Conservation (phyloP, 2,888 invertebrate genomes). For the Ellobium chinense region DNA sequence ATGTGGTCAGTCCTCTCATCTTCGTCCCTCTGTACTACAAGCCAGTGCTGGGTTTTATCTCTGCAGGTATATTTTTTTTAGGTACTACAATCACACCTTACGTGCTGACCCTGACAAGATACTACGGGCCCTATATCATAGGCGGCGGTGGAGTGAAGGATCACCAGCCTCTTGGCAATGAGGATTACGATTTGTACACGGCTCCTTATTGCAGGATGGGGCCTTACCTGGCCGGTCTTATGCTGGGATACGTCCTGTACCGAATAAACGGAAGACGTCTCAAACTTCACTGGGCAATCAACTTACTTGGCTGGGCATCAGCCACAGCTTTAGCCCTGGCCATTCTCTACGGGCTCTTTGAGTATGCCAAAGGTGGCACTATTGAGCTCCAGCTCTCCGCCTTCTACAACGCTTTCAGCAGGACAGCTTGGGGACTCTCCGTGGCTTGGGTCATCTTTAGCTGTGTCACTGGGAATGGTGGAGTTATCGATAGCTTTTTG, state of each 20-base stretch:
- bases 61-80: not conserved
- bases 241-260: conserved; percentile 76
- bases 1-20: conserved; percentile 64
- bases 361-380: conserved; percentile 61
- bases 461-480: conserved; percentile 81
- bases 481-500: conserved; percentile 63
- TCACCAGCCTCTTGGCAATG: not conserved
- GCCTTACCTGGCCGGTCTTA: conserved; percentile 78
- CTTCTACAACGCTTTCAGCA: conserved; percentile 78
- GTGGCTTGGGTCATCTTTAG: conserved; percentile 81
- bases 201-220: conserved; percentile 78
- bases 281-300: conserved; percentile 54
- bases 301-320: conserved; percentile 67
- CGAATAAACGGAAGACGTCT: conserved; percentile 53
- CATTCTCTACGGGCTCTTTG: conserved; percentile 75
- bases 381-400: conserved; percentile 56
- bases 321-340: conserved; percentile 64
- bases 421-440: conserved; percentile 80
- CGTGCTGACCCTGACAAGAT: not conserved
- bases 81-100: not conserved
- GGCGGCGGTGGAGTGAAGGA: not conserved
- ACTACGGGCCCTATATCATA: not conserved
- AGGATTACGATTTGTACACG: conserved; percentile 66
- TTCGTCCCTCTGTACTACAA: conserved; percentile 60
- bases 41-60: not conserved